Percentiles rank a stretch among this genome's conserved stretches.
phyloP scores from a whole-genome alignment of 2,888 invertebrate species.

The Hemistola chrysoprasaria region DNA sequence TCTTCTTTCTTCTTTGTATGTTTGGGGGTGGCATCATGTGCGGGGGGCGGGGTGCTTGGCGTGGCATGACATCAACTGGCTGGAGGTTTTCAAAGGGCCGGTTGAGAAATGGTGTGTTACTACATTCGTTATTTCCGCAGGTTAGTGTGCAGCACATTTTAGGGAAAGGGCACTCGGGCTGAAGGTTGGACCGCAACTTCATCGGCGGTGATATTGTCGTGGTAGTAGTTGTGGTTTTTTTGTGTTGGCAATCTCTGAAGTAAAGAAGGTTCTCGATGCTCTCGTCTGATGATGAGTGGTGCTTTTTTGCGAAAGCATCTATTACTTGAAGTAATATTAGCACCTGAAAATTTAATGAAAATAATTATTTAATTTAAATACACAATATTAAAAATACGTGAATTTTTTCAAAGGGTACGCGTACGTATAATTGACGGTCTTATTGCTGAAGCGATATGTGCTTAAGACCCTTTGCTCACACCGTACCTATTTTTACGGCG shows the following conservation, averaged over 20 bases:
- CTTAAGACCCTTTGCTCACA: too few species aligned
- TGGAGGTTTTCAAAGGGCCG: constrained; percentile 32
- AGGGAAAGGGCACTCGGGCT: constrained; percentile 45
- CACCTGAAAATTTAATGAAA: constrained; percentile 51
- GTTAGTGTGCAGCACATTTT: constrained; percentile 68
- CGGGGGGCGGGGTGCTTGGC: constrained; percentile 17
- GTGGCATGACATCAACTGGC: constrained; percentile 19
- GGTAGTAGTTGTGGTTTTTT: constrained; percentile 25
- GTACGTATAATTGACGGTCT: too few species aligned
- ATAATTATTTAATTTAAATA: neutral
- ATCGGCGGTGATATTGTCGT: neutral
- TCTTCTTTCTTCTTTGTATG: constrained; percentile 37
- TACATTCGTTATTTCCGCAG: constrained; percentile 55
- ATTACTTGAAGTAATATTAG: constrained; percentile 46
- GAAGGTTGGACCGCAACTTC: constrained; percentile 11
- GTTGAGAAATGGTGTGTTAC: constrained; percentile 16
- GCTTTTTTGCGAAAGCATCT: constrained; percentile 36
- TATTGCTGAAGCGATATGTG: too few species aligned
- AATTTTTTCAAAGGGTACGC: too few species aligned
- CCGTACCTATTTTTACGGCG: too few species aligned
- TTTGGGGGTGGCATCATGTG: constrained; percentile 25
- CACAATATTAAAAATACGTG: too few species aligned
- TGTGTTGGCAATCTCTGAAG: constrained; percentile 60
- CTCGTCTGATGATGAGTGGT: constrained; percentile 54
- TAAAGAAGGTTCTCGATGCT: constrained; percentile 70